phyloP scores from a whole-genome alignment of 2,113 vertebrate species.

The Sceloporus undulatus region DNA sequence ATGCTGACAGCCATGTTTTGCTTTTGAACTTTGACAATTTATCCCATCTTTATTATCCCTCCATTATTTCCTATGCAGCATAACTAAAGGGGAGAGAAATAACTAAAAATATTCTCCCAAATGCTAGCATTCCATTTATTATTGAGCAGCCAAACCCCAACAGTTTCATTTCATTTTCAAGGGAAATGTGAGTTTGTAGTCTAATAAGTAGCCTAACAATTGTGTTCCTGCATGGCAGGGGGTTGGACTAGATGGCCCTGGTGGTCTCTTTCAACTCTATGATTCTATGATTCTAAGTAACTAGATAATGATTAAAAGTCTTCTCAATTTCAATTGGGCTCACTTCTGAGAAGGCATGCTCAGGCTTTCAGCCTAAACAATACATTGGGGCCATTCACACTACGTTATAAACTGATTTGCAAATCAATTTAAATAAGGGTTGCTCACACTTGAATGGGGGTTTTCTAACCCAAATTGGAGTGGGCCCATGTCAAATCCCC shows the following conservation, averaged over 20 bases:
- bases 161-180: neutral
- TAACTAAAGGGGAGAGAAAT: neutral
- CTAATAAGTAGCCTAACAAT: neutral
- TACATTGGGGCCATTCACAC: neutral
- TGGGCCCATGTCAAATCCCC: too few relatives aligned
- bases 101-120: neutral
- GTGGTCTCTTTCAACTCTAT: too few relatives aligned
- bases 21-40: neutral
- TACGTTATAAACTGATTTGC: too few relatives aligned
- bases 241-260: too few relatives aligned
- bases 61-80: neutral
- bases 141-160: neutral
- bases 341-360: neutral
- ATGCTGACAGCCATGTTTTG: neutral
- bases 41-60: neutral
- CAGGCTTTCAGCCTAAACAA: neutral
- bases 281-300: too few relatives aligned
- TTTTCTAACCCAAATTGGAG: too few relatives aligned
- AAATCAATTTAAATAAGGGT: too few relatives aligned
- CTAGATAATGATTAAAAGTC: neutral
- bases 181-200: neutral
- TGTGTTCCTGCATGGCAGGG: too few relatives aligned
- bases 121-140: neutral
- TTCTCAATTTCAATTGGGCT: neutral
- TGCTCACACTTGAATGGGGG: too few relatives aligned